A percentile compares a stretch with the other conserved stretches of the same genome.
Evolutionary conservation across 2,113 vertebrate species (phyloP).

Genomic region (Potamarius usumacintae): DNA sequence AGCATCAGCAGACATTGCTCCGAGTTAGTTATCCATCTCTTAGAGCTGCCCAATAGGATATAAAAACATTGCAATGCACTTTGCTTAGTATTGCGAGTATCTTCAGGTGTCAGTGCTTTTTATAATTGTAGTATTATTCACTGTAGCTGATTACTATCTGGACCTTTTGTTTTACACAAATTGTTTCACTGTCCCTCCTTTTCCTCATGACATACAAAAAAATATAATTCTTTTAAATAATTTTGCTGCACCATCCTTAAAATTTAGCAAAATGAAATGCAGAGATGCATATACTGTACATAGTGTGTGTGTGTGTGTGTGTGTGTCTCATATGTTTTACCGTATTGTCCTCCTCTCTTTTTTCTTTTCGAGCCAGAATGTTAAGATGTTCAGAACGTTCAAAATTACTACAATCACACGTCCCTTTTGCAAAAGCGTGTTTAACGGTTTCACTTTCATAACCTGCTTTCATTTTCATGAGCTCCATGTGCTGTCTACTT

Average conservation of each 20-base stretch:
- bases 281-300: background rate
- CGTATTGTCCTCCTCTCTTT: too few relatives aligned
- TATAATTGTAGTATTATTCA: background rate
- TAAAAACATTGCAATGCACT: background rate
- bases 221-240: background rate
- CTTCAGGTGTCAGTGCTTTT: background rate
- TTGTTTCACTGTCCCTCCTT: background rate
- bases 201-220: background rate
- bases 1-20: background rate
- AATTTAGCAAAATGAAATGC: background rate
- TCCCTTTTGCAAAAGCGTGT: background rate
- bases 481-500: background rate
- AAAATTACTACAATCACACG: background rate
- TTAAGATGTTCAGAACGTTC: background rate
- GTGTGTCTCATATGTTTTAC: background rate
- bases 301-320: background rate
- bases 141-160: background rate
- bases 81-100: background rate
- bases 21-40: background rate
- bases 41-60: background rate
- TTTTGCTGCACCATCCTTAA: background rate
- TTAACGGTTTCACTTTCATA: background rate
- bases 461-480: background rate
- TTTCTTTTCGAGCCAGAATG: background rate
- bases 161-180: background rate